These are phyloP conservation scores for Gonatopus flavifemur DNA, from an alignment of 1,140 invertebrate species.

Conservation along the genomic window DNA sequence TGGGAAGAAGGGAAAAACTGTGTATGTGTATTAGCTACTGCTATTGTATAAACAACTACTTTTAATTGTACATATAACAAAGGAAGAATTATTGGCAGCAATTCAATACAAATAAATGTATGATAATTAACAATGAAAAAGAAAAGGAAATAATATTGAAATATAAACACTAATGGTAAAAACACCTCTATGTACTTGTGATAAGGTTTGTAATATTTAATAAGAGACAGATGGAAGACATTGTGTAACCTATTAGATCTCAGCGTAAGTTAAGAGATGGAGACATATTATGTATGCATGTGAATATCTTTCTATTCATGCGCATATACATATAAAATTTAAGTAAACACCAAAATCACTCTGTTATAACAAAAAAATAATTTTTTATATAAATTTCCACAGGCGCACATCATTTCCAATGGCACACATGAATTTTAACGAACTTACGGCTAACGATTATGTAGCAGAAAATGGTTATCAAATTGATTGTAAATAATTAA, in stretches of 20 bases:
- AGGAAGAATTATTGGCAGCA: slow-evolving; percentile 44
- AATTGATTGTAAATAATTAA: slow-evolving; percentile 56
- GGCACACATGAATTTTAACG: slow-evolving; percentile 47
- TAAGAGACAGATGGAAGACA: slow-evolving; percentile 39
- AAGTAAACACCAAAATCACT: slow-evolving; percentile 57
- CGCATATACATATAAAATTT: slow-evolving; percentile 40
- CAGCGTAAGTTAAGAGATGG: slow-evolving; percentile 48
- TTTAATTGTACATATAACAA: slow-evolving; percentile 54
- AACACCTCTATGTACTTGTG: slow-evolving; percentile 45
- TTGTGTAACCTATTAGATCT: slow-evolving; percentile 55
- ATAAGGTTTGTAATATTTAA: slow-evolving; percentile 54
- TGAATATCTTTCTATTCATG: too few relatives aligned
- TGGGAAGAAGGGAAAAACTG: slow-evolving; percentile 2
- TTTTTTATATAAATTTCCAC: slow-evolving; percentile 56
- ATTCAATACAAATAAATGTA: slow-evolving; percentile 33
- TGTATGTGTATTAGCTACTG: slow-evolving; percentile 44
- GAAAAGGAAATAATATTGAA: slow-evolving; percentile 35
- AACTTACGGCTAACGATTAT: slow-evolving; percentile 45
- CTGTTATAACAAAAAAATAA: slow-evolving; percentile 50
- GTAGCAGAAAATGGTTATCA: slow-evolving; percentile 33
- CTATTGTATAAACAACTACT: slow-evolving; percentile 51
- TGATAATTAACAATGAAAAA: slow-evolving; percentile 50
- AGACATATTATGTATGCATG: too few relatives aligned
- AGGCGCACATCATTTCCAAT: slow-evolving; percentile 53
- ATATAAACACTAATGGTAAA: slow-evolving; percentile 16